Percentiles rank a stretch among this genome's conserved stretches.
Evolutionary conservation across 2,113 vertebrate species (phyloP).

Genomic region (Anhinga rufa): DNA sequence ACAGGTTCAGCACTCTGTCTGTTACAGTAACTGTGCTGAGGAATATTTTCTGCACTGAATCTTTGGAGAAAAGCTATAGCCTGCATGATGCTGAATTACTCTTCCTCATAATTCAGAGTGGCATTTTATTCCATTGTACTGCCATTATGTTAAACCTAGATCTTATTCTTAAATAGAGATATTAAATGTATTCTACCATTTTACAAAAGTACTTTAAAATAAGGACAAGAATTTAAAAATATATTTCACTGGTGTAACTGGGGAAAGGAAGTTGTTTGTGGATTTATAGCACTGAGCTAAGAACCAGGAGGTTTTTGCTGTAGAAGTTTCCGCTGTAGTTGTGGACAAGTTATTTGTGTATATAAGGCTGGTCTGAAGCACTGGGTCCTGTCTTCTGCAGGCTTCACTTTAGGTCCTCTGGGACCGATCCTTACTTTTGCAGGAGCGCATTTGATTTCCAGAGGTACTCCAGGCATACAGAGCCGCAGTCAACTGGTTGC

Average conservation of each 20-base stretch:
- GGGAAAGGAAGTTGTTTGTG: background rate
- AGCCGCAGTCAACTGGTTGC: background rate
- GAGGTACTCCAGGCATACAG: background rate
- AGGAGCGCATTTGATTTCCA: background rate
- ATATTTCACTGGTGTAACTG: background rate
- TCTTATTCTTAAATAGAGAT: background rate
- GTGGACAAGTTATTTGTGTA: background rate
- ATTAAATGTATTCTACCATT: background rate
- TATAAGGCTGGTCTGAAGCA: background rate
- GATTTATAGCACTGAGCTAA: background rate
- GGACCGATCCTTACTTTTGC: background rate
- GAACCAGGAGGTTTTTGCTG: background rate
- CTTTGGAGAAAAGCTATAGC: background rate
- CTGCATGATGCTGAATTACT: background rate
- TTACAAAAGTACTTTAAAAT: background rate
- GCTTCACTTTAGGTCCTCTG: background rate
- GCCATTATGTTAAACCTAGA: background rate
- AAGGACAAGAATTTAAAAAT: background rate
- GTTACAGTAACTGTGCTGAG: background rate
- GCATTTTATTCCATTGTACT: background rate
- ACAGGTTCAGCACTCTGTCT: background rate
- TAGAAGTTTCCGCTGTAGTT: background rate
- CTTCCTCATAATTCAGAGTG: background rate
- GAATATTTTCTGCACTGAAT: background rate
- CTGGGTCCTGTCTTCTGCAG: background rate